These are phyloP conservation scores for Psilopogon haemacephalus DNA, from an alignment of 2,113 vertebrate genomes.

Conservation along the genomic window DNA sequence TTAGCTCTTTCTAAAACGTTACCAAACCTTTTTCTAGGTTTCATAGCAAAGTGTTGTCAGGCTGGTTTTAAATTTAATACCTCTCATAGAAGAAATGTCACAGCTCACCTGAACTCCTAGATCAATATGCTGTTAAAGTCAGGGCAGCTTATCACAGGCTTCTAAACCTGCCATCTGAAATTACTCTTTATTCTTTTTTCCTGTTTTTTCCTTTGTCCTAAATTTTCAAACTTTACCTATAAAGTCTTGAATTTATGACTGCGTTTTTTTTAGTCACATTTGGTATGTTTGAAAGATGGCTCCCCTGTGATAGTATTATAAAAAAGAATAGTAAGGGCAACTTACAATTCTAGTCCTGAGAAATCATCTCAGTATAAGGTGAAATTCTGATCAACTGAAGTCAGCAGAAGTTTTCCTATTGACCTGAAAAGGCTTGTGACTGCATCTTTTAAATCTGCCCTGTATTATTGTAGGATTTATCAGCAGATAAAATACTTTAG, in stretches of 20 bases:
- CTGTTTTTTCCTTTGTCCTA: background rate
- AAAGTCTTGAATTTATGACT: conserved; percentile 48
- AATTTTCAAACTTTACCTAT: conserved; percentile 42
- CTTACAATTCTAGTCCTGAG: conserved; percentile 24
- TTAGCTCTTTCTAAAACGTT: conserved; percentile 27
- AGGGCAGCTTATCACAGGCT: conserved; percentile 11
- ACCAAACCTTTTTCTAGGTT: background rate
- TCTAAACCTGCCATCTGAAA: conserved; percentile 23
- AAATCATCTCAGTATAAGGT: background rate
- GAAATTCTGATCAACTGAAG: conserved; percentile 6
- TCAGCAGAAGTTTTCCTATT: conserved; percentile 14
- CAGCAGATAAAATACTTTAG: conserved; percentile 7
- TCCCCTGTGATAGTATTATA: conserved; percentile 19
- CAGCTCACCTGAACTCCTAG: conserved; percentile 12
- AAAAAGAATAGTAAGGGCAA: conserved; percentile 11
- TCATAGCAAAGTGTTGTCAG: background rate
- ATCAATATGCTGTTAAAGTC: conserved; percentile 46
- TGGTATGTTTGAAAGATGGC: background rate
- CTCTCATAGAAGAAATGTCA: conserved; percentile 26
- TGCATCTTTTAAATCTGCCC: background rate
- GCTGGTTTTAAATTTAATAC: background rate
- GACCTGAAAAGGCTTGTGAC: background rate
- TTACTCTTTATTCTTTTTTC: background rate
- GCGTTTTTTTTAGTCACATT: background rate
- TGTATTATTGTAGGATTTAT: conserved; percentile 28